Evolutionary conservation across 2,113 vertebrate species (phyloP).

Genomic region (Piprites chloris): DNA sequence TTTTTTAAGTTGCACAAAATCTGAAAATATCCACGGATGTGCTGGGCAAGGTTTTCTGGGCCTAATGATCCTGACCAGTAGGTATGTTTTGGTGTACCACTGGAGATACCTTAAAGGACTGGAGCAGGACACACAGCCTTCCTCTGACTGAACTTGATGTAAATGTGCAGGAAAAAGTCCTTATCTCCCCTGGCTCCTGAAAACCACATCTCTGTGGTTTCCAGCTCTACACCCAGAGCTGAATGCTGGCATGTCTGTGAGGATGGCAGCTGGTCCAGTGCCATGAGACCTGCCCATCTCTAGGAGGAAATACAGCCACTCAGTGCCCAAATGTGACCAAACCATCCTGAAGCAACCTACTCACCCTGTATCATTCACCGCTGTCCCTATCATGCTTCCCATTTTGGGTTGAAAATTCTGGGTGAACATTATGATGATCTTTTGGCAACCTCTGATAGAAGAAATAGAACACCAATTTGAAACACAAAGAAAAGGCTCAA

Average conservation of each 20-base stretch:
- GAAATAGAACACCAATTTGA: slow-evolving; percentile 73
- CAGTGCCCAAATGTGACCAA: not conserved
- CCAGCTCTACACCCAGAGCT: not conserved
- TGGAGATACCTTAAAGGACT: not conserved
- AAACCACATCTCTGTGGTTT: not conserved
- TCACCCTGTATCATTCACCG: not conserved
- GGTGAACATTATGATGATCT: slow-evolving; percentile 57
- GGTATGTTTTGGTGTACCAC: not conserved
- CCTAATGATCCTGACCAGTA: not conserved
- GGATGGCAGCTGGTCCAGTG: not conserved
- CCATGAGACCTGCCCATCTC: not conserved
- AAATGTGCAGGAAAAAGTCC: not conserved
- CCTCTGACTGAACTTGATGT: not conserved
- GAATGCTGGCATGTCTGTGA: not conserved
- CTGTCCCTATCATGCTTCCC: not conserved
- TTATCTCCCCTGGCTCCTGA: not conserved
- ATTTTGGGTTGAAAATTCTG: slow-evolving; percentile 19
- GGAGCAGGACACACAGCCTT: not conserved
- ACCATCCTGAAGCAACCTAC: not conserved
- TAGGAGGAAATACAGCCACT: not conserved
- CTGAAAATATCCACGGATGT: not conserved
- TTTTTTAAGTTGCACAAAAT: not conserved
- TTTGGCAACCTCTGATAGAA: slow-evolving; percentile 47
- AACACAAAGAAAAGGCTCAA: slow-evolving; percentile 70
- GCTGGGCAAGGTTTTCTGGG: not conserved